A percentile compares a stretch with the other conserved stretches of the same genome.
These are phyloP conservation scores for Harpegnathos saltator DNA, from an alignment of 1,140 invertebrate genomes.

Conservation along the genomic window DNA sequence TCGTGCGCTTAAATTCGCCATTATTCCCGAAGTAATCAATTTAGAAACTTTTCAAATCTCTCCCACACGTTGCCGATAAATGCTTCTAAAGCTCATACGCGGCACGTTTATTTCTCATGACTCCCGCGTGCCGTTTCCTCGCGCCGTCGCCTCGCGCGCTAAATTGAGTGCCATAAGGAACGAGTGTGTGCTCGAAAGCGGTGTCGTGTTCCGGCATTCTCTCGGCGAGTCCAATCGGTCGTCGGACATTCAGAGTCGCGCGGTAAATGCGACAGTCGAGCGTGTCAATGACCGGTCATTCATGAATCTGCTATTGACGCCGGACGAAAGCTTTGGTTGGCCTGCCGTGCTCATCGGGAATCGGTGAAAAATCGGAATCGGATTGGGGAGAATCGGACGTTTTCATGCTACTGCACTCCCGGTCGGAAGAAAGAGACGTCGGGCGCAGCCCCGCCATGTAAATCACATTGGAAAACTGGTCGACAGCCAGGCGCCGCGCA, in stretches of 20 bases:
- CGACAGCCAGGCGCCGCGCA: constrained; percentile 52
- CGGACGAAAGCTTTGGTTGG: neutral
- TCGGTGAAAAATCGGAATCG: constrained; percentile 42
- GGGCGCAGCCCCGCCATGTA: constrained; percentile 50
- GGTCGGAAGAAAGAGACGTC: constrained; percentile 25
- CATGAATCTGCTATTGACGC: constrained; percentile 1
- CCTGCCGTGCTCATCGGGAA: neutral
- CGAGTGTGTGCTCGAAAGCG: too few relatives aligned
- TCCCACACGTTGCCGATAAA: too few relatives aligned
- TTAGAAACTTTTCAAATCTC: too few relatives aligned
- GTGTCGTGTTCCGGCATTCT: too few relatives aligned
- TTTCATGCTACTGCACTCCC: constrained; percentile 27
- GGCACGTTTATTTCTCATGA: too few relatives aligned
- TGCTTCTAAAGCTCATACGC: too few relatives aligned
- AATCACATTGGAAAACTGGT: constrained; percentile 60
- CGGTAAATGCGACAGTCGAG: constrained; percentile 27
- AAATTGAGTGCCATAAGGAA: too few relatives aligned
- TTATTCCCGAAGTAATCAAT: too few relatives aligned
- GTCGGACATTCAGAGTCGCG: neutral
- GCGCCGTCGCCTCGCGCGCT: too few relatives aligned
- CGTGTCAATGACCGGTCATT: neutral
- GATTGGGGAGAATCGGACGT: constrained; percentile 32
- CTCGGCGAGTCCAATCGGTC: too few relatives aligned
- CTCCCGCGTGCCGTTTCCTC: too few relatives aligned
- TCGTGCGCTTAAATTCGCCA: too few relatives aligned